Evolutionary conservation across 2,888 invertebrate species (phyloP).

Genomic region (Troides helena): DNA sequence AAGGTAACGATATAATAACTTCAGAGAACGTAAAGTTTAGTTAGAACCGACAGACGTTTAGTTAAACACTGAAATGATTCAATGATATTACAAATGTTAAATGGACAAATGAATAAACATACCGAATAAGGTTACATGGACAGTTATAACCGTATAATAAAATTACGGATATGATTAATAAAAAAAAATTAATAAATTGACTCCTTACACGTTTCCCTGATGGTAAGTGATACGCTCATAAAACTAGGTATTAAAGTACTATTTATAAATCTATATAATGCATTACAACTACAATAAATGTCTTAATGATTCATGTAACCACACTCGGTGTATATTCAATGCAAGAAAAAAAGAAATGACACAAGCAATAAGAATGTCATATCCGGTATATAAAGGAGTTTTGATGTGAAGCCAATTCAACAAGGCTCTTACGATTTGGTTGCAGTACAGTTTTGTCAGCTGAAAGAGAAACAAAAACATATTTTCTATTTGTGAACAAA

Average conservation of each 20-base stretch:
- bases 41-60: too few species aligned
- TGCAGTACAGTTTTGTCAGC: slow-evolving; percentile 76
- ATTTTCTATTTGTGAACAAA: slow-evolving; percentile 40
- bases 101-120: background rate
- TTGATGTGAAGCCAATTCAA: slow-evolving; percentile 28
- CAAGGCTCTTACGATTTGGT: slow-evolving; percentile 71
- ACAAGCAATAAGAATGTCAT: slow-evolving; percentile 7
- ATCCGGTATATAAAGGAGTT: slow-evolving; percentile 8
- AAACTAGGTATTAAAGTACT: too few species aligned
- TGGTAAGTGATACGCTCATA: too few species aligned
- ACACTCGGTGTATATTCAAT: slow-evolving; percentile 8
- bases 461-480: slow-evolving; percentile 65
- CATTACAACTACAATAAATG: background rate
- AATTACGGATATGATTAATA: background rate
- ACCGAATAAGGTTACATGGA: slow-evolving; percentile 12
- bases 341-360: slow-evolving; percentile 12
- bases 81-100: background rate
- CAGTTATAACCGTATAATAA: background rate
- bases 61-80: too few species aligned
- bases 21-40: too few species aligned
- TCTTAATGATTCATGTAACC: slow-evolving; percentile 4
- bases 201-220: too few species aligned
- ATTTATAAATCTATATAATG: too few species aligned
- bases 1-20: too few species aligned
- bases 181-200: background rate